Percentiles rank a stretch among this genome's conserved stretches.
Evolutionary conservation across 2,113 vertebrate species (phyloP).

Genomic region (Zapornia atra): DNA sequence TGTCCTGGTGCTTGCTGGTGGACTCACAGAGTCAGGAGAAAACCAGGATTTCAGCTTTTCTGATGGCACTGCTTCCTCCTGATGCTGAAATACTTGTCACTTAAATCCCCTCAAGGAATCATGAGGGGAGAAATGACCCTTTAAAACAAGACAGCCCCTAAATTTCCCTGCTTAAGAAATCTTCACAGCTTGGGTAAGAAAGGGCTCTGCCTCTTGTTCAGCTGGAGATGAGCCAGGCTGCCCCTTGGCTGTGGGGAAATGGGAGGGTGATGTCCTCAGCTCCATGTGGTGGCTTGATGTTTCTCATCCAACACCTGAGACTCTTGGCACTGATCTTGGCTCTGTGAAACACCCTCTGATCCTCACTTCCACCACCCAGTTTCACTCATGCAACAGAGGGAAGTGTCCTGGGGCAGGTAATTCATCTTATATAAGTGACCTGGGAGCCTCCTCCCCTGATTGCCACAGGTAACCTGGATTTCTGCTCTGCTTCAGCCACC

Average conservation of each 20-base stretch:
- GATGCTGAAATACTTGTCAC: fast-evolving
- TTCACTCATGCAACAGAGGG: fast-evolving
- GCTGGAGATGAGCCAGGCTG: not conserved
- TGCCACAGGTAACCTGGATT: not conserved
- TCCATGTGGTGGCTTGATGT: fast-evolving
- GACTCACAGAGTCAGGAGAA: not conserved
- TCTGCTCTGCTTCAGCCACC: fast-evolving
- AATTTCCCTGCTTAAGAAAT: not conserved
- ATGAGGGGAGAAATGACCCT: not conserved
- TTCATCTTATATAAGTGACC: not conserved
- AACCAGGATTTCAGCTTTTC: not conserved
- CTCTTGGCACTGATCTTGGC: not conserved
- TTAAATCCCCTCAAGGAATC: not conserved
- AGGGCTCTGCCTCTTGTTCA: fast-evolving
- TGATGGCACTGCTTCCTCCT: not conserved
- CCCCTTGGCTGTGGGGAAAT: not conserved
- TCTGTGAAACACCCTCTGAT: fast-evolving
- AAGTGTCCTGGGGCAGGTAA: fast-evolving
- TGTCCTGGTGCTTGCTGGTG: not conserved
- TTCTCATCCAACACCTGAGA: not conserved
- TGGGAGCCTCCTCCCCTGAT: fast-evolving
- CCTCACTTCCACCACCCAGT: fast-evolving
- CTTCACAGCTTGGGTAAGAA: not conserved
- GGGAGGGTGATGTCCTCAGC: not conserved
- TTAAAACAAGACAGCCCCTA: not conserved